Conservation (phyloP, 2,888 invertebrate species). For the Caenorhabditis zanzibari region DNA sequence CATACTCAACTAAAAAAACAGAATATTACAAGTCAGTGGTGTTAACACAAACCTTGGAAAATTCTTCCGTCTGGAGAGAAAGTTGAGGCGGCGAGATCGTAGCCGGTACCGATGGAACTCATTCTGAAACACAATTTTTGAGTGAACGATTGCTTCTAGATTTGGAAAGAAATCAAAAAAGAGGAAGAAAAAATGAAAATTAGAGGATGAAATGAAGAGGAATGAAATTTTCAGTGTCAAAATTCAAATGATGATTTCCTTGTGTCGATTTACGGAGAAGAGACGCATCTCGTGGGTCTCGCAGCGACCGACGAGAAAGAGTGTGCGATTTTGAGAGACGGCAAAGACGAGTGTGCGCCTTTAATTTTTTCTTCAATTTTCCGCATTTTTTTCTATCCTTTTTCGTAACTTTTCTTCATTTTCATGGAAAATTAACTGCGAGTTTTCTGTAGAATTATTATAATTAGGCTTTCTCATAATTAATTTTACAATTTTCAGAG, state of each 20-base stretch:
- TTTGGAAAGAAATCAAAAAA: background rate
- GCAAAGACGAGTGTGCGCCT: constrained; percentile 39
- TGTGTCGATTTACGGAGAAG: constrained; percentile 50
- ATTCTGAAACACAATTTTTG: constrained; percentile 85
- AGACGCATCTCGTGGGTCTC: constrained; percentile 25
- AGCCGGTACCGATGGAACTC: constrained; percentile 97
- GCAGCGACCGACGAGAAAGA: constrained; percentile 25
- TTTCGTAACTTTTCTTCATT: background rate
- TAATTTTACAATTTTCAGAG: constrained; percentile 12
- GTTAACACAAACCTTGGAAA: constrained; percentile 89
- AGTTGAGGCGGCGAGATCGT: constrained; percentile 99
- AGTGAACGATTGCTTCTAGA: background rate
- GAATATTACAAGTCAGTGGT: background rate
- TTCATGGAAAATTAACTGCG: background rate
- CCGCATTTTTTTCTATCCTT: constrained; percentile 20
- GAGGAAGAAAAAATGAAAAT: background rate
- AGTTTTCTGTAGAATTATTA: background rate
- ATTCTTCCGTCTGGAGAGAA: constrained; percentile 99
- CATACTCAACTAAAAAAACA: constrained; percentile 90
- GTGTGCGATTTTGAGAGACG: constrained; percentile 38
- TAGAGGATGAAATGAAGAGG: background rate
- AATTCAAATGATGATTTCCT: constrained; percentile 65
- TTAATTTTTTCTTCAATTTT: constrained; percentile 37
- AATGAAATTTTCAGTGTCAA: constrained; percentile 2
- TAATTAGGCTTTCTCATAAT: background rate